Evolutionary conservation across 2,797 vertebrate genomes (phyloP), one percentile per base, ranked within the genome.

Genomic region (Erpetoichthys calabaricus): DNA sequence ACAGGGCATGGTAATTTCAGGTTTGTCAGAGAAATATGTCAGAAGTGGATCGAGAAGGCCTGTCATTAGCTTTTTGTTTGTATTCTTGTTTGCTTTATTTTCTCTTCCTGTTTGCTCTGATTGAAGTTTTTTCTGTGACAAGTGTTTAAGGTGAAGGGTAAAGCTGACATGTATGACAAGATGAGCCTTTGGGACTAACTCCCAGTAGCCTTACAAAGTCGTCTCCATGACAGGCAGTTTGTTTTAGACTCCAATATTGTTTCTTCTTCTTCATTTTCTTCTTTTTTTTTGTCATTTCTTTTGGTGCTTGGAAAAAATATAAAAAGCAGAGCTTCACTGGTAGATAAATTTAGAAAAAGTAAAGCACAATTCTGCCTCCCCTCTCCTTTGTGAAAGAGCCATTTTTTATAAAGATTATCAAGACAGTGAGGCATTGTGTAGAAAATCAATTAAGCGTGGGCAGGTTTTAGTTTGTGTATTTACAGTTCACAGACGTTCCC

Each of bases 391-490:
- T 25, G 25, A 71, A 81, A 70, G 59, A 62, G 62, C 67, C 70
- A 67, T 72, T 73, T 73, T 72, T 58, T 72, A 66, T 67, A 61
- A 68, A 68, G 67, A 76, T 75, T 71, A 59, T 51, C 51, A 41
- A 66, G 63, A 72, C 77, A 80, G 76, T 75, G 60, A 57, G 55
- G 67, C 73, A 68, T 75, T 80, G 70, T 79, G 70, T 70, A 49
- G 73, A 69, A 71, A 80, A 68, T 79, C 68, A 72, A 67, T 81
- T 80, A 80, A 82, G 67, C 71, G 49, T 67, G 65, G 71, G 83
- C 77, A 79, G 78, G 72, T 83, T 25, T 88, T 80, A 74, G 71
- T 64, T 73, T 73, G 77, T 57, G 74, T 77, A 77, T 67, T 74
- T 82, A 70, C 78, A 78, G 77, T 56, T 56, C 52, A 25, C 25